Percentiles rank a stretch among this genome's conserved stretches.
phyloP scores from a whole-genome alignment of 2,797 vertebrate species.

The Rousettus madagascariensis region DNA sequence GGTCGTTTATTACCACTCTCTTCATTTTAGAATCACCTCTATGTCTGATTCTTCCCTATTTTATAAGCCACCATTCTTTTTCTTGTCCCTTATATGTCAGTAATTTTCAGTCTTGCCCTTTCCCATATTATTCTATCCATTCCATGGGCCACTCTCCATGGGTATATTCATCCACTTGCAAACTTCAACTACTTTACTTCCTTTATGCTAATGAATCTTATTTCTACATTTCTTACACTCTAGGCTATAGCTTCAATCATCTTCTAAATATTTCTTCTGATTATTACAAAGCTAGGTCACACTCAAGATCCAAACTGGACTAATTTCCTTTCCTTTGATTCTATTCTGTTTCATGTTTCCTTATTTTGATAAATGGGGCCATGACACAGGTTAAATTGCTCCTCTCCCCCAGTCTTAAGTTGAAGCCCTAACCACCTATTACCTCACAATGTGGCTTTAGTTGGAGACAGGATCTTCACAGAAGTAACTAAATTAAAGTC shows the following conservation, averaged over 20 bases:
- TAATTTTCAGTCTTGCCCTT: conserved; percentile 15
- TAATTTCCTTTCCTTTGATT: not conserved
- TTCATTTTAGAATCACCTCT: conserved; percentile 32
- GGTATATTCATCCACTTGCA: not conserved
- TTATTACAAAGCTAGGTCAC: not conserved
- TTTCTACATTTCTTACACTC: not conserved
- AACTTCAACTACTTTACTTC: not conserved
- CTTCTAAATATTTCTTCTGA: conserved; percentile 36
- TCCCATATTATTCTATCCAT: not conserved
- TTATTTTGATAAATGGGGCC: not conserved
- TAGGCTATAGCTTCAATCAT: not conserved
- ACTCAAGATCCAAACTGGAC: not conserved
- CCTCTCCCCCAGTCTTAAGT: not conserved
- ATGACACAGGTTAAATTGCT: not conserved
- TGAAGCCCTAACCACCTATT: not conserved
- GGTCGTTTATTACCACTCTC: not conserved
- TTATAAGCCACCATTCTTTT: not conserved
- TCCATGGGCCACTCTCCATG: not conserved
- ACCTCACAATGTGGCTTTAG: not conserved
- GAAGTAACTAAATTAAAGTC: not conserved
- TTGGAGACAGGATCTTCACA: not conserved
- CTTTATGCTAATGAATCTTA: not conserved
- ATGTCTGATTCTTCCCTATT: not conserved
- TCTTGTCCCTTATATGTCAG: not conserved
- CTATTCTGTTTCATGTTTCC: conserved; percentile 3